Conservation (phyloP, 2,113 vertebrate genomes). For the Euleptes europaea region DNA sequence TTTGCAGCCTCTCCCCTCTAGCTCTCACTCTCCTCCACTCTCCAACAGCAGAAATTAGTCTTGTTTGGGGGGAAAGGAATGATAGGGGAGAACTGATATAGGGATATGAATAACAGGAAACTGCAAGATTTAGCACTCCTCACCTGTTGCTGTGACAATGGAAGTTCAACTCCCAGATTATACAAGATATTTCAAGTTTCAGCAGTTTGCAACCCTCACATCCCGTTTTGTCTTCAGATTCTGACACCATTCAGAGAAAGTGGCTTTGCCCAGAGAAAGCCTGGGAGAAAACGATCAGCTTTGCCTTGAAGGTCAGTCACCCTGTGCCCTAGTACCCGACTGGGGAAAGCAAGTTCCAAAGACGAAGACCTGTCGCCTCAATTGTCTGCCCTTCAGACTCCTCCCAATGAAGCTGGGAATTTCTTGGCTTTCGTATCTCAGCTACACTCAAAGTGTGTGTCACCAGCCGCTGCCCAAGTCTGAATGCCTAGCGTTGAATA, state of each 20-base stretch:
- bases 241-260: neutral
- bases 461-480: neutral
- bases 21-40: neutral
- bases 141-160: neutral
- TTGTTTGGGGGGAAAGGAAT: neutral
- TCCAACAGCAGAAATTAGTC: neutral
- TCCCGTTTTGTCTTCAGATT: neutral
- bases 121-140: neutral
- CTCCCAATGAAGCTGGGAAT: neutral
- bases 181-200: neutral
- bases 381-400: conserved; percentile 15
- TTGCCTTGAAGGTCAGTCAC: conserved; percentile 48
- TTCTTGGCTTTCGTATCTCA: neutral
- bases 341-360: conserved; percentile 57
- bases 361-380: conserved; percentile 60
- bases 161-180: neutral
- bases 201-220: neutral
- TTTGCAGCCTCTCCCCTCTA: neutral
- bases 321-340: conserved; percentile 52
- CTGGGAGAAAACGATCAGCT: conserved; percentile 3
- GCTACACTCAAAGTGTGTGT: neutral
- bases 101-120: neutral
- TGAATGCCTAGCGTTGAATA: neutral
- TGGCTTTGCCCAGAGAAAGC: neutral
- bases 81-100: neutral